These are phyloP conservation scores for Bombycilla garrulus DNA, from an alignment of 2,113 vertebrate genomes.

Conservation along the genomic window DNA sequence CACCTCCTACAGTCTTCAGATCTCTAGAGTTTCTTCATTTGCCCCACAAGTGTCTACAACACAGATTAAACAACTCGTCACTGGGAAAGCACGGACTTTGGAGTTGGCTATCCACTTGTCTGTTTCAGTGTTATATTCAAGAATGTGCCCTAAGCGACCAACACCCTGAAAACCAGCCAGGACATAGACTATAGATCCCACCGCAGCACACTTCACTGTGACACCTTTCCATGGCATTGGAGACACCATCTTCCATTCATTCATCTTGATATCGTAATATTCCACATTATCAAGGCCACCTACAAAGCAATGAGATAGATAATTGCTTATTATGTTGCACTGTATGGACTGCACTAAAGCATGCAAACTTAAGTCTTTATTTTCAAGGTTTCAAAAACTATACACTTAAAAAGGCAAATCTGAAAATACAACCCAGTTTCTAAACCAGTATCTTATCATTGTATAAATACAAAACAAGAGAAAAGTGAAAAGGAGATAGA, in stretches of 20 bases:
- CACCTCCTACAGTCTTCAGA: constrained; percentile 60
- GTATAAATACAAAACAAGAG: background rate
- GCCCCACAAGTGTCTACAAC: constrained; percentile 96
- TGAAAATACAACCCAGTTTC: background rate
- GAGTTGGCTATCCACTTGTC: constrained; percentile 93
- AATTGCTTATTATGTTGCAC: background rate
- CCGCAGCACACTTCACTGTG: constrained; percentile 94
- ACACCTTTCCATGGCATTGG: constrained; percentile 96
- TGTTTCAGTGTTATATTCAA: constrained; percentile 93
- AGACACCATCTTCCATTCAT: constrained; percentile 91
- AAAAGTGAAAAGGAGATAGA: background rate
- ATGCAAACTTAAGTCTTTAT: background rate
- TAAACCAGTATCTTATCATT: background rate
- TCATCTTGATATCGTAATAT: constrained; percentile 91
- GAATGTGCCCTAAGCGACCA: constrained; percentile 89
- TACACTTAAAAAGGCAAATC: background rate
- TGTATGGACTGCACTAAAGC: background rate
- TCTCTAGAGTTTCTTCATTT: constrained; percentile 89
- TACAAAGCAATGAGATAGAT: constrained; percentile 65
- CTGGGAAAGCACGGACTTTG: constrained; percentile 94
- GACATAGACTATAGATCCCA: constrained; percentile 89
- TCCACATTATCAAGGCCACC: constrained; percentile 95
- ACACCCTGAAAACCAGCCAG: constrained; percentile 97
- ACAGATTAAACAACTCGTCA: constrained; percentile 95
- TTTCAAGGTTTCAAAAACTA: background rate